phyloP scores from a whole-genome alignment of 2,113 vertebrate species.

The Columbina picui region DNA sequence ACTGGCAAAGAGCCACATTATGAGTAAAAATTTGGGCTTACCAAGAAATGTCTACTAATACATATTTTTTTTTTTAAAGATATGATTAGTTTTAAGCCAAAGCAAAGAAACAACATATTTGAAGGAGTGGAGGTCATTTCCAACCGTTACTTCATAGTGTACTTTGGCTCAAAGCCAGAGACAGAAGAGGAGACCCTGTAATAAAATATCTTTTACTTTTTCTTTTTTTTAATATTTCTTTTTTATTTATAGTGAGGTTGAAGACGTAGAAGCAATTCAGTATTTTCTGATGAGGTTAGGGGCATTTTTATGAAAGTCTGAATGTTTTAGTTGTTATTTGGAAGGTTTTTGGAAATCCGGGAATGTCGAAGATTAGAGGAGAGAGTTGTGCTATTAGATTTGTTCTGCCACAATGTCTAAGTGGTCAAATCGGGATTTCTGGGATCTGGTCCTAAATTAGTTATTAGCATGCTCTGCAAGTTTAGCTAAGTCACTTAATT shows the following conservation, averaged over 20 bases:
- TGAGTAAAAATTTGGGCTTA: conserved; percentile 23
- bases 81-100: conserved; percentile 70
- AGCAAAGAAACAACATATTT: conserved; percentile 61
- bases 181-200: conserved; percentile 62
- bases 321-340: not conserved
- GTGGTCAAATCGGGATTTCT: not conserved
- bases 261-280: conserved; percentile 50
- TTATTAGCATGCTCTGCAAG: not conserved
- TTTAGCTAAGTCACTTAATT: not conserved
- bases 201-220: conserved; percentile 64
- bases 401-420: not conserved
- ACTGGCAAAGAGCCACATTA: conserved; percentile 25
- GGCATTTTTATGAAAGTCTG: not conserved
- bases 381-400: rapidly evolving
- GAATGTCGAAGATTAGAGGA: not conserved
- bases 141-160: conserved; percentile 62
- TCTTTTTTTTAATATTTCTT: not conserved
- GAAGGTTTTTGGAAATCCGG: not conserved
- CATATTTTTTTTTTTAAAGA: not conserved
- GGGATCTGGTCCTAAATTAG: not conserved
- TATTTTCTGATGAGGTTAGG: conserved; percentile 6
- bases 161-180: conserved; percentile 58
- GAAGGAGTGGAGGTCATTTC: conserved; percentile 62
- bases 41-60: not conserved
- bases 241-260: not conserved